A percentile compares a stretch with the other conserved stretches of the same genome.
These are phyloP conservation scores for Pseudomyrmex flavicornis DNA, from an alignment of 1,140 invertebrate species.

Conservation along the genomic window DNA sequence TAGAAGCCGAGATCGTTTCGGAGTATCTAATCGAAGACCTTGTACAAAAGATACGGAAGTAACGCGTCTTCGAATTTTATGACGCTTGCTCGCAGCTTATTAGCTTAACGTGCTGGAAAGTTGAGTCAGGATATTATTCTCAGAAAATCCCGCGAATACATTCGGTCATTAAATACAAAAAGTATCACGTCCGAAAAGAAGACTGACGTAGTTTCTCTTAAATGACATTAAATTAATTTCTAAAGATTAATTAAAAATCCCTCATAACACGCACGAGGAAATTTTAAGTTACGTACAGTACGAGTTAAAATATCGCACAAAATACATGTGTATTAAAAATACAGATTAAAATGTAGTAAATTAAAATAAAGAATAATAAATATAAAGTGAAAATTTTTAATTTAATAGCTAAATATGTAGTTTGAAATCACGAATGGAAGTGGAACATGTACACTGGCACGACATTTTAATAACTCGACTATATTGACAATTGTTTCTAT, in stretches of 20 bases:
- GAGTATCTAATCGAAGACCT: conserved; percentile 63
- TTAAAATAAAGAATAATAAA: no score
- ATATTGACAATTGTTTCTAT: conserved; percentile 21
- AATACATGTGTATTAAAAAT: not conserved
- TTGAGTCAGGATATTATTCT: not conserved
- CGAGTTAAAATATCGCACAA: no score
- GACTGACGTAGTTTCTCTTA: not conserved
- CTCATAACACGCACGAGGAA: not conserved
- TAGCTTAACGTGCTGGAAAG: not conserved
- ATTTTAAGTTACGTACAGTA: not conserved
- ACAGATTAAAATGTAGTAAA: not conserved
- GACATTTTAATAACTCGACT: not conserved
- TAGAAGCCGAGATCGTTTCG: conserved; percentile 49
- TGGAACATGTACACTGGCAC: not conserved
- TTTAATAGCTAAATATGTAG: not conserved
- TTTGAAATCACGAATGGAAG: not conserved
- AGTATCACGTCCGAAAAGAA: not conserved
- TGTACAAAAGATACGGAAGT: conserved; percentile 36
- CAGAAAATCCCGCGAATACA: not conserved
- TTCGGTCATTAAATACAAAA: not conserved
- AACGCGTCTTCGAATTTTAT: conserved; percentile 41
- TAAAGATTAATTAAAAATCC: no score
- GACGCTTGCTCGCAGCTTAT: conserved; percentile 33
- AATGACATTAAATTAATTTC: not conserved
- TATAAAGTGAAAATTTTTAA: not conserved